Evolutionary conservation across 2,888 invertebrate genomes (phyloP), one percentile per base, ranked within the genome.

Genomic region (Galerucella calmariensis): DNA sequence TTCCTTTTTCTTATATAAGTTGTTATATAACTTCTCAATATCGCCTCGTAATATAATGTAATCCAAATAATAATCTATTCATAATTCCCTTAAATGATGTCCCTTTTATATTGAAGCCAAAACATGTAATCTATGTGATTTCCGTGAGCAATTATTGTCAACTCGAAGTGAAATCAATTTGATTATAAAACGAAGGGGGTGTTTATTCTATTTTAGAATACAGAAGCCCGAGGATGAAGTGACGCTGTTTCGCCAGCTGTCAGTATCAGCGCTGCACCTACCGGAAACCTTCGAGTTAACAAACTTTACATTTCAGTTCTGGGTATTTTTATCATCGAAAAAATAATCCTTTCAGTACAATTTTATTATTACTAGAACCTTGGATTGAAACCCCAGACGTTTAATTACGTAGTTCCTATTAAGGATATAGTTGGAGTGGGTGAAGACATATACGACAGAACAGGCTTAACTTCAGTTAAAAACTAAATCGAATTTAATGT

Each of bases 61-160:
- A 58, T 58, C 41, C 35, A 48, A 67, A 67, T 75, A 67, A 67
- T 75, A 75, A 75, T 75, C 71, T 44, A 75, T 72, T 72, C 75
- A 75, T 72, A 67, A 24, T 14, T 58, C n/a, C 16, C 63, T 69
- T 46, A 62, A 67, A 63, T 63, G 24, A 68, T 72, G 16, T 66
- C 63, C 68, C 63, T 51, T 68, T 24, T 67, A 41, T 59, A 67
- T 35, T 61, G 61, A 68, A 59, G 69, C 72, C 59, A 72, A 75
- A 75, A 71, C 72, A 75, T 69, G 61, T 72, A 75, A 75, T 75
- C 75, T 75, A 69, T 72, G 62, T 72, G 76, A 79, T 77, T 77
- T 77, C 74, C 75, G 72, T 73, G 68, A 72, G 75, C 75, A 77
- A 77, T 77, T 77, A 75, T 77, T 77, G 69, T 72, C 74, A 73